Conservation (phyloP, 2,888 invertebrate species). For the Parnassius smintheus region DNA sequence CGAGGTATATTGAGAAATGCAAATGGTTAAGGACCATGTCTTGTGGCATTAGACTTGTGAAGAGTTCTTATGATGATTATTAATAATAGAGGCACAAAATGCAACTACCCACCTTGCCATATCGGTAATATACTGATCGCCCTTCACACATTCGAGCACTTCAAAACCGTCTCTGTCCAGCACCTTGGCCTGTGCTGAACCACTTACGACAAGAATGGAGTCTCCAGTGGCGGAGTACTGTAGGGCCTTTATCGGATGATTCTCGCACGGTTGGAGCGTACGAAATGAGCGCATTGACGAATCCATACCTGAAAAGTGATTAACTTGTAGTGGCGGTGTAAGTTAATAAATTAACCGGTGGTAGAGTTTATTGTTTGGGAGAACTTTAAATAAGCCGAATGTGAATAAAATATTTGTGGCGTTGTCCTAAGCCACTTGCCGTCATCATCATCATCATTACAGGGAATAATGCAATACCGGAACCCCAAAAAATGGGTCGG, state of each 20-base stretch:
- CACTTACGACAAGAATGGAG: conserved; percentile 94
- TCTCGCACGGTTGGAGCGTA: conserved; percentile 96
- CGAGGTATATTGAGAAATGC: no score
- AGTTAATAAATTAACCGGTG: neutral
- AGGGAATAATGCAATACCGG: neutral
- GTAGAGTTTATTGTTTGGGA: neutral
- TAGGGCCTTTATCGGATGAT: conserved; percentile 93
- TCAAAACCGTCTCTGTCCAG: conserved; percentile 97
- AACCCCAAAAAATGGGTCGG: neutral
- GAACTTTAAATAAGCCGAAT: neutral
- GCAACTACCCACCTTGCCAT: conserved; percentile 83
- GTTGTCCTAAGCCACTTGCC: neutral
- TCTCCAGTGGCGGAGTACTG: conserved; percentile 98
- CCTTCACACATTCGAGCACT: conserved; percentile 95
- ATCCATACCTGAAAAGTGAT: conserved; percentile 89
- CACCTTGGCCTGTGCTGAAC: conserved; percentile 95
- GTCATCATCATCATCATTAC: neutral
- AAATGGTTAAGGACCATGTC: no score
- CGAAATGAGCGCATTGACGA: conserved; percentile 94
- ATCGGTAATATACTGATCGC: conserved; percentile 97
- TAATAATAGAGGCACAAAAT: no score
- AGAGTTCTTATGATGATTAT: no score
- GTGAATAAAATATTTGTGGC: neutral
- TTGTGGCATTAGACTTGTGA: no score
- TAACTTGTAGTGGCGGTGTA: neutral